Percentiles rank a stretch among this genome's conserved stretches.
phyloP scores from a whole-genome alignment of 2,113 vertebrate genomes.

The Podarcis cretensis region DNA sequence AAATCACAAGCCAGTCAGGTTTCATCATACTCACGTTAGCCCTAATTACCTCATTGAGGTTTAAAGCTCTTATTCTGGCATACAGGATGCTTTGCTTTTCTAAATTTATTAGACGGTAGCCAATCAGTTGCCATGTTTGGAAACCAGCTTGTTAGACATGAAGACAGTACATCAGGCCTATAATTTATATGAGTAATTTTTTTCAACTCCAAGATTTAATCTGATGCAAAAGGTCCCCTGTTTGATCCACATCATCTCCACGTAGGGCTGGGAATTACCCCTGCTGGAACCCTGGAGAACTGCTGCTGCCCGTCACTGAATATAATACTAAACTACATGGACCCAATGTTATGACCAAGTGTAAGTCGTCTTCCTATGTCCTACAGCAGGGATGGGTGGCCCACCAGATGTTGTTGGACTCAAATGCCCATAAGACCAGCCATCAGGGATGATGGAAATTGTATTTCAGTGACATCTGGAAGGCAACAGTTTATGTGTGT shows the following conservation, averaged over 20 bases:
- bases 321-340: not conserved
- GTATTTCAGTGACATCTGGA: too few relatives aligned
- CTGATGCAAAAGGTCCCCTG: too few relatives aligned
- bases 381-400: too few relatives aligned
- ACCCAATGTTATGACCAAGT: not conserved
- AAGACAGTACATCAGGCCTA: not conserved
- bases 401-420: too few relatives aligned
- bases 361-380: not conserved
- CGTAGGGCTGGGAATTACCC: not conserved
- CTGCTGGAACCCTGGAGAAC: not conserved
- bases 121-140: not conserved
- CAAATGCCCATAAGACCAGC: too few relatives aligned
- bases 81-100: not conserved
- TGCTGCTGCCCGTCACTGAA: not conserved
- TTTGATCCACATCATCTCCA: not conserved
- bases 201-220: not conserved
- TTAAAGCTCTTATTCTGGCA: not conserved
- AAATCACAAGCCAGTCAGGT: not conserved
- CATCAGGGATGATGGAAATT: too few relatives aligned
- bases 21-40: not conserved
- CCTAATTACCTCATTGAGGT: not conserved
- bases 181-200: not conserved
- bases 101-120: not conserved
- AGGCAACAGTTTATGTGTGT: not conserved
- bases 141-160: not conserved